Evolutionary conservation across 2,797 vertebrate species (phyloP).

Genomic region (Melanotaenia parkinsoni): DNA sequence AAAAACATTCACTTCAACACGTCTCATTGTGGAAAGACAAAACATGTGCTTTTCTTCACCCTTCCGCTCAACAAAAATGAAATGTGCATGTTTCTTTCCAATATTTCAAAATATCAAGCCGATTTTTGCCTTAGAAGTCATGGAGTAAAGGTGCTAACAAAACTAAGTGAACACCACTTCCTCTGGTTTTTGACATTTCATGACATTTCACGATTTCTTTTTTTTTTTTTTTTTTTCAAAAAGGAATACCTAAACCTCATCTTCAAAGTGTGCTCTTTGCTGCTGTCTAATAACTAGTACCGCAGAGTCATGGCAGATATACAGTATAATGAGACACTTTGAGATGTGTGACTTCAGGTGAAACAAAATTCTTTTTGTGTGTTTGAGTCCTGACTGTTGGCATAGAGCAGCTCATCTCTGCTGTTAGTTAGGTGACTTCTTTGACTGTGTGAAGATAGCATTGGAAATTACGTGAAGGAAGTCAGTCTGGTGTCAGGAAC

Average conservation of each 20-base stretch:
- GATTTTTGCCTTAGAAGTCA: conserved; percentile 21
- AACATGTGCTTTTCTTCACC: not conserved
- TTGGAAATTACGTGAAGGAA: conserved; percentile 62
- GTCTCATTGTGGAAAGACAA: conserved; percentile 2
- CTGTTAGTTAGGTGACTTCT: conserved; percentile 39
- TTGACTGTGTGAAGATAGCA: conserved; percentile 39
- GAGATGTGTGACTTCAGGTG: conserved; percentile 45
- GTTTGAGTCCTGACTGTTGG: conserved; percentile 24
- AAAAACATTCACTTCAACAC: not conserved
- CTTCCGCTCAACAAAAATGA: not conserved
- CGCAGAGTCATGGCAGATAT: conserved; percentile 25
- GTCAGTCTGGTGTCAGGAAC: conserved; percentile 55
- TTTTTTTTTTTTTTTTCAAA: conserved; percentile 3
- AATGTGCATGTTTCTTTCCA: not conserved
- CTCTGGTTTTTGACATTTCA: conserved; percentile 43
- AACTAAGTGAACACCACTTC: conserved; percentile 2
- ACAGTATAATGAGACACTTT: conserved; percentile 58
- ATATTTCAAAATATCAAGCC: conserved; percentile 11
- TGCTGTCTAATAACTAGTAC: conserved; percentile 39
- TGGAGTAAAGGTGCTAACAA: conserved; percentile 3
- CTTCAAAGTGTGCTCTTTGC: conserved; percentile 51
- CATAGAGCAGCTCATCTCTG: conserved; percentile 20
- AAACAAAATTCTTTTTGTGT: conserved; percentile 31
- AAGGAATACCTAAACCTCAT: conserved; percentile 44
- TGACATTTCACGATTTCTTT: conserved; percentile 30